Evolutionary conservation across 2,113 vertebrate species (phyloP).

Genomic region (Cichladusa arquata): DNA sequence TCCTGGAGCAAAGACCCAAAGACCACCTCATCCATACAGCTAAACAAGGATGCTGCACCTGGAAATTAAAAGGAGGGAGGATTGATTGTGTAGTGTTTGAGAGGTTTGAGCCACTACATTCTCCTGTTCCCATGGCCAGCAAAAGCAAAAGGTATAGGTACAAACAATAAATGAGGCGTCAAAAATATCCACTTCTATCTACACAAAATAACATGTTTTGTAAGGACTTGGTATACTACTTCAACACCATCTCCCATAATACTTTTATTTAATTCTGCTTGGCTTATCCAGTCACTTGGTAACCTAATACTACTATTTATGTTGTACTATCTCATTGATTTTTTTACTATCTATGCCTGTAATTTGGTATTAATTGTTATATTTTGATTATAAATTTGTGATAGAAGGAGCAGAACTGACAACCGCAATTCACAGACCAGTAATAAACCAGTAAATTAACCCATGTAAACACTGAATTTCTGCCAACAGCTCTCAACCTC

Average conservation of each 20-base stretch:
- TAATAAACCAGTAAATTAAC: slow-evolving; percentile 28
- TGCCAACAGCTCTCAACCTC: slow-evolving; percentile 4
- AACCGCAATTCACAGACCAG: neutral
- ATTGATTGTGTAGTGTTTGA: fast-evolving
- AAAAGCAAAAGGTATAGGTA: neutral
- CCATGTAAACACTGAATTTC: neutral
- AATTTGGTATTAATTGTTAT: neutral
- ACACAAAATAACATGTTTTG: neutral
- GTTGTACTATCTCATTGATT: neutral
- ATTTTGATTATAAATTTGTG: neutral
- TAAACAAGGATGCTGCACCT: neutral
- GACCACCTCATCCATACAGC: neutral
- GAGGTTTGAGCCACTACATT: neutral
- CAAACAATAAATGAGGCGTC: neutral
- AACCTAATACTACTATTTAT: neutral
- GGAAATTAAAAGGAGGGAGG: neutral
- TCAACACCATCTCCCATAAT: neutral
- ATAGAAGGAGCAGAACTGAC: neutral
- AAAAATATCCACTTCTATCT: neutral
- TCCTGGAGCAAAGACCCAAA: neutral
- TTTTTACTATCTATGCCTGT: neutral
- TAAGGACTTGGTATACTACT: neutral
- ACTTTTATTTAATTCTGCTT: neutral
- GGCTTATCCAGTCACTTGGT: neutral
- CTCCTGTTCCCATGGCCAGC: neutral